phyloP scores from a whole-genome alignment of 2,888 invertebrate genomes.

The Phyllotreta cruciferae region DNA sequence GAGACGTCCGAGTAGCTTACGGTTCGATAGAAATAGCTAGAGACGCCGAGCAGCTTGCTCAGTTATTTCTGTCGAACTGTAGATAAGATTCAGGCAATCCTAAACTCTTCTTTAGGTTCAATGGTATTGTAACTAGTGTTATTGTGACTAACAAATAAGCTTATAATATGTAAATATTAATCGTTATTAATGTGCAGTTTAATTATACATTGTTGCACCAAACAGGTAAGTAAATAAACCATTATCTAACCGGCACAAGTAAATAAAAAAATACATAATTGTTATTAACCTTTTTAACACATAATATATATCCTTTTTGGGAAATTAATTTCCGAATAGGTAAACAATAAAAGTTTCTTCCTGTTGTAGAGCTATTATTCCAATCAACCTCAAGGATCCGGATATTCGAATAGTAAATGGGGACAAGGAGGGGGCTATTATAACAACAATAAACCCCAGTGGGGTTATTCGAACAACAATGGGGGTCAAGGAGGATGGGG shows the following conservation, averaged over 20 bases:
- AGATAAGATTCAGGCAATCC: no score
- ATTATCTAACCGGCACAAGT: neutral
- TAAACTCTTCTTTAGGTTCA: no score
- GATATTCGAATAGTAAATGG: slow-evolving; percentile 7
- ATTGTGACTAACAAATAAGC: no score
- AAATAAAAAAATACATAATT: neutral
- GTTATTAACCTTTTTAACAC: slow-evolving; percentile 10
- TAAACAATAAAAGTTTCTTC: neutral
- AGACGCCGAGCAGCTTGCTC: no score
- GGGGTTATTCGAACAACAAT: neutral
- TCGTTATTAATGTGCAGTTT: no score
- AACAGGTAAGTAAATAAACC: no score
- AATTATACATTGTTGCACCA: no score
- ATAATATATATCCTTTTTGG: neutral
- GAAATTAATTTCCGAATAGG: neutral
- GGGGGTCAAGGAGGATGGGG: neutral
- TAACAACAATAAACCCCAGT: slow-evolving; percentile 3
- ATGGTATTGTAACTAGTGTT: no score
- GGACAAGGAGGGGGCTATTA: neutral
- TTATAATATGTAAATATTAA: no score
- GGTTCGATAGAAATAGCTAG: no score
- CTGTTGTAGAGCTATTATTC: neutral
- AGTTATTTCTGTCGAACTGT: no score
- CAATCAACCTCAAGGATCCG: slow-evolving; percentile 10
- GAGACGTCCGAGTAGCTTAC: no score